Conservation (phyloP, 2,888 invertebrate species). For the Micropterix aruncella region DNA sequence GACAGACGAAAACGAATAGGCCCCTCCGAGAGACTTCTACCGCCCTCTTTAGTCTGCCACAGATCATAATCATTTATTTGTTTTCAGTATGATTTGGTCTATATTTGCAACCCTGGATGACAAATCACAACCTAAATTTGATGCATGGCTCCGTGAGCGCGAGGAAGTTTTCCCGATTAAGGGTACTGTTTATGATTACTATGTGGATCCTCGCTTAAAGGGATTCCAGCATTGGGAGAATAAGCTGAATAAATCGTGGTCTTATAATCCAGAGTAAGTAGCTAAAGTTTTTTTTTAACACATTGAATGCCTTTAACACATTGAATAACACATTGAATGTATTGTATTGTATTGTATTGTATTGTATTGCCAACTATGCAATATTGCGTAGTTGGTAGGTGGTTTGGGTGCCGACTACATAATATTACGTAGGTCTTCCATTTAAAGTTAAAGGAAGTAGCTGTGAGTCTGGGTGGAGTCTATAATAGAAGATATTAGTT, state of each 20-base stretch:
- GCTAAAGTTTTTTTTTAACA: too few species aligned
- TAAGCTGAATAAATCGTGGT: conserved; percentile 60
- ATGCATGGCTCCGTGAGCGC: conserved; percentile 64
- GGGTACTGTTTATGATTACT: conserved; percentile 83
- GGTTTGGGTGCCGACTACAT: too few species aligned
- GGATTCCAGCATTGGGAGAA: conserved; percentile 70
- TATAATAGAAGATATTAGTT: too few species aligned
- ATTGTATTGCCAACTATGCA: too few species aligned
- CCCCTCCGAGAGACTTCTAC: too few species aligned
- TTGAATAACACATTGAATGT: too few species aligned
- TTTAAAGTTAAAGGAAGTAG: too few species aligned
- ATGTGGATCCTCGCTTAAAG: conserved; percentile 58
- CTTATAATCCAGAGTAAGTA: conserved; percentile 46
- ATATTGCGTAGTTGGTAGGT: too few species aligned
- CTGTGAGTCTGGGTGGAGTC: too few species aligned
- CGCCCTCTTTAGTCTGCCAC: conserved; percentile 2
- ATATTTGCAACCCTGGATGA: conserved; percentile 71
- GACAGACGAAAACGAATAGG: too few species aligned
- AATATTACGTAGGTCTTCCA: too few species aligned
- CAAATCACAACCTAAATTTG: conserved; percentile 61
- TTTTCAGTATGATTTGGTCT: conserved; percentile 67
- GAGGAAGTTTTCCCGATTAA: conserved; percentile 73
- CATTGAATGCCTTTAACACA: conserved; percentile 2
- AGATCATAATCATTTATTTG: conserved; percentile 1
- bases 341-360: too few species aligned